These are phyloP conservation scores for Bemisia tabaci DNA, from an alignment of 1,140 invertebrate genomes.

Conservation along the genomic window DNA sequence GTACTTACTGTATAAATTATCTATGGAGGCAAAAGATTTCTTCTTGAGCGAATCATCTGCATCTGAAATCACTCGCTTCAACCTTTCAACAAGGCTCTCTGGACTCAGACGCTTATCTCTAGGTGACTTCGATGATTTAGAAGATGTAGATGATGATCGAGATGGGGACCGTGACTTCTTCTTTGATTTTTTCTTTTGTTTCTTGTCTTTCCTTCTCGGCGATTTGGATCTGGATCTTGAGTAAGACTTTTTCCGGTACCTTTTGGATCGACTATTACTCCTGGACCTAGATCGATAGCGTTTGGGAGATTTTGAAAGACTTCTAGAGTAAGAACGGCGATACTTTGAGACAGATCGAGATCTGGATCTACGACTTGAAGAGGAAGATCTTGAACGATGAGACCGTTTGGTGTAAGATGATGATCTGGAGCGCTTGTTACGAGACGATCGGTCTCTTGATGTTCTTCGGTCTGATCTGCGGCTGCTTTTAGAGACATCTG, in stretches of 20 bases:
- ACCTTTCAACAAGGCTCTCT: not conserved
- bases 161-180: not conserved
- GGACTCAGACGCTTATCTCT: not conserved
- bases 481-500: not conserved
- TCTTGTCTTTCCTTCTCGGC: not conserved
- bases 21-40: not conserved
- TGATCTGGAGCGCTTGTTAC: not conserved
- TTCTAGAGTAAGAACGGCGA: not conserved
- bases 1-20: not conserved
- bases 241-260: not conserved
- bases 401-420: not conserved
- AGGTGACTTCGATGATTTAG: not conserved
- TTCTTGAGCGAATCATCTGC: not conserved
- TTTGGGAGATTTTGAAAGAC: not conserved
- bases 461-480: not conserved
- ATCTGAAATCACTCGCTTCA: not conserved
- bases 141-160: not conserved
- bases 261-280: not conserved
- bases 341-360: not conserved
- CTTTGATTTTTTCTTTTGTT: not conserved
- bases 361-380: not conserved
- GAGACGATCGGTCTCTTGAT: not conserved
- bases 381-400: not conserved
- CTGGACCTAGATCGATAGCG: not conserved
- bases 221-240: not conserved